phyloP scores from a whole-genome alignment of 2,797 vertebrate genomes.

The Acrossocheilus wenchowensis region DNA sequence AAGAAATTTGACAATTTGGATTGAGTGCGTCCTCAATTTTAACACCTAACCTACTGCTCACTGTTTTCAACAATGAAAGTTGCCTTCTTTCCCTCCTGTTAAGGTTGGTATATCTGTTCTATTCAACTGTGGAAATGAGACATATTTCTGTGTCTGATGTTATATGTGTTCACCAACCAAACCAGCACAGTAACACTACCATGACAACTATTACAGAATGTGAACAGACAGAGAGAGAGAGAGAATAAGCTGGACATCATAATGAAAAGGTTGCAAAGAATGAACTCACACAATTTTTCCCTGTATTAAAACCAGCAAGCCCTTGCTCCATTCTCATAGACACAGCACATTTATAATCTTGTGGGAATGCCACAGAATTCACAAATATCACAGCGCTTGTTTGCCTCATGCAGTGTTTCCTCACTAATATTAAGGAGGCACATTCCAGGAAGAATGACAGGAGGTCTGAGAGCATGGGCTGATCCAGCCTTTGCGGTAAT shows the following conservation, averaged over 20 bases:
- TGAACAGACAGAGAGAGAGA: neutral
- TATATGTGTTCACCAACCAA: neutral
- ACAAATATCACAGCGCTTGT: slow-evolving; percentile 31
- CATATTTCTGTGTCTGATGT: neutral
- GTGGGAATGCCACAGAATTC: slow-evolving; percentile 31
- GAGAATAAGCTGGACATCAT: neutral
- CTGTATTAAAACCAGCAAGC: slow-evolving; percentile 8
- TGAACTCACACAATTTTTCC: slow-evolving; percentile 15
- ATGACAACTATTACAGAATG: neutral
- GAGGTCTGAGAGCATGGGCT: slow-evolving; percentile 46
- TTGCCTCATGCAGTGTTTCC: slow-evolving; percentile 36
- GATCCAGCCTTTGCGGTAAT: slow-evolving; percentile 51
- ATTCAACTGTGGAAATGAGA: neutral
- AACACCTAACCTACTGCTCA: neutral
- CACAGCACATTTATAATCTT: slow-evolving; percentile 35
- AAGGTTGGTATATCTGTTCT: neutral
- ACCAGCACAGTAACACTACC: neutral
- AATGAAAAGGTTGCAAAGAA: slow-evolving; percentile 32
- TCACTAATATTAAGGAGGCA: slow-evolving; percentile 44
- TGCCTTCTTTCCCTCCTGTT: neutral
- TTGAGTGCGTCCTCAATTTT: neutral
- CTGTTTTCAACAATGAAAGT: neutral
- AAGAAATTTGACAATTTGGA: neutral
- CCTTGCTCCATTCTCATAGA: slow-evolving; percentile 3
- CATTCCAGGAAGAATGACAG: slow-evolving; percentile 53